Base-by-base conservation (phyloP, 1,140 invertebrate genomes). In the Phthorimaea operculella region DNA sequence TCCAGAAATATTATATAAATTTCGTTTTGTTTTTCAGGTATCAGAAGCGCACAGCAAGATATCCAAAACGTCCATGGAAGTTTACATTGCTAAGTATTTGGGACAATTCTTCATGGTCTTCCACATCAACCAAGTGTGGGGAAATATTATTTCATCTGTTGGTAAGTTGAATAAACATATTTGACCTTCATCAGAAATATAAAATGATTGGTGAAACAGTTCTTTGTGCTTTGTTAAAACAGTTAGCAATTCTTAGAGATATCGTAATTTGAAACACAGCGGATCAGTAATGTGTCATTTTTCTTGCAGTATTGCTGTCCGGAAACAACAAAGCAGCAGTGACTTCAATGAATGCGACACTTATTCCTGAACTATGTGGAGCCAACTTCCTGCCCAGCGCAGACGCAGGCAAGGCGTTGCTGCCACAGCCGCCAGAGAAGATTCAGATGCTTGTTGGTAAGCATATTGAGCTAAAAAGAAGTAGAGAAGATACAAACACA, bases 61-160 rank as follows among this genome's bases (percentile, higher is more conserved):
- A 50, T 90, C 90, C 0, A 90, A 90, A 0, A 86, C 92, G 1
- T 78, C 87, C 4, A 80, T 89, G 1, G 92, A 94, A 54, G 88
- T 91, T 0, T 82, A 94, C 9, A 90, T 96, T 11, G 92, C 92
- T 8, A 87, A 92, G 54, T 96, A 96, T 76, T 94, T 97, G 62
- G 95, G 95, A 0, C 83, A 96, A 4, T 97, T 97, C 84, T 97
- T 96, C 83, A 94, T 96, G 91, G 81, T 97, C 62, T 97, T 96
- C 73, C 96, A 98, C 81, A 90, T 94, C 73, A 92, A 95, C 0
- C 94, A 96, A 83, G 92, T 96, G 28, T 94, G 94, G 93, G 96
- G 96, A 1, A 98, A 98, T 78, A 87, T 97, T 1, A 95, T 98
- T 52, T 96, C 95, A 17, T 98, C 95, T 1, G 87, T 92, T 68